Conservation (phyloP, 2,113 vertebrate genomes). For the Otocyon megalotis region DNA sequence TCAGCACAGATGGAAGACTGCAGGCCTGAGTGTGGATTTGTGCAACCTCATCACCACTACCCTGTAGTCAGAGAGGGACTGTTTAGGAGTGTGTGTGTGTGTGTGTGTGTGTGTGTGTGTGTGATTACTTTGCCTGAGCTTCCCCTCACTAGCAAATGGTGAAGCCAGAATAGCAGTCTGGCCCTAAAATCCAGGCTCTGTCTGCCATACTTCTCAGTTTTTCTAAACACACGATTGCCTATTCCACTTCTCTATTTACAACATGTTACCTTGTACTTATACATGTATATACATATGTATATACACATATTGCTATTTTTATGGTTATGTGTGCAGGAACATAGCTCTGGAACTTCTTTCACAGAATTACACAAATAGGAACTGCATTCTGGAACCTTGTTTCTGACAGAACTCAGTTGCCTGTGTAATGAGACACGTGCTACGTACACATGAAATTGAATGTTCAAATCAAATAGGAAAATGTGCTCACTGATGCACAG, state of each 20-base stretch:
- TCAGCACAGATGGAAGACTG: not conserved
- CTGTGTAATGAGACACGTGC: conserved; percentile 64
- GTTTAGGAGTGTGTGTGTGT: not conserved
- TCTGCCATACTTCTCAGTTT: not conserved
- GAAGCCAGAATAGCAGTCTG: not conserved
- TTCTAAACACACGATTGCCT: not conserved
- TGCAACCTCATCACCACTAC: not conserved
- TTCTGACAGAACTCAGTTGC: conserved; percentile 32
- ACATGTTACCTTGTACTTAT: not conserved
- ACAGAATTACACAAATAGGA: not conserved
- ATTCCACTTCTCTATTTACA: not conserved
- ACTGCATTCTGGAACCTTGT: conserved; percentile 31
- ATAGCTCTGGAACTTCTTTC: conserved; percentile 36
- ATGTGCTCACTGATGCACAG: not conserved
- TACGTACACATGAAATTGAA: conserved; percentile 36
- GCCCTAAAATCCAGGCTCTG: not conserved
- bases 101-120: not conserved
- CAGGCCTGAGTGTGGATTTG: not conserved
- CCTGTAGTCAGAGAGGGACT: not conserved
- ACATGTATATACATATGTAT: not conserved
- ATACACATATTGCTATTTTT: not conserved
- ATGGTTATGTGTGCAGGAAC: not conserved
- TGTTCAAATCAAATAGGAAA: conserved; percentile 44
- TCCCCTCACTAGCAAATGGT: not conserved
- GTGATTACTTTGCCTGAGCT: not conserved